Evolutionary conservation across 2,797 vertebrate species (phyloP).

Genomic region (Sebastes cheni): DNA sequence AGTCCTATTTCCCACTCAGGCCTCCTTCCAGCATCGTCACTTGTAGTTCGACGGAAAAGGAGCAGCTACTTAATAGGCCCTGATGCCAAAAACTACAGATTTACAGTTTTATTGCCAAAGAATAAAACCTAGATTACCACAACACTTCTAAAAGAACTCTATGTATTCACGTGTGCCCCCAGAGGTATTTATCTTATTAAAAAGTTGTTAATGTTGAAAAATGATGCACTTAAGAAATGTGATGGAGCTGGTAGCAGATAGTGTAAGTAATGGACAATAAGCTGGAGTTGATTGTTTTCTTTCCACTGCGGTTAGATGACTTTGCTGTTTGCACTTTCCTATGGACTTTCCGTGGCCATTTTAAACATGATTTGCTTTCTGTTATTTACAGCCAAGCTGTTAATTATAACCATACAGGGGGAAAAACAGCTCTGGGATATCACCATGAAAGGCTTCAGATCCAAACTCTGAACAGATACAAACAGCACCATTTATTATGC

Average conservation of each 20-base stretch:
- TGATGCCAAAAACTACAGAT: slow-evolving; percentile 33
- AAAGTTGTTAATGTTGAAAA: not conserved
- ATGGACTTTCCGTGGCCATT: slow-evolving; percentile 32
- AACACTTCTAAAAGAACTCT: slow-evolving; percentile 11
- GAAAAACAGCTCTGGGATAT: slow-evolving; percentile 22
- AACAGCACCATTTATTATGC: slow-evolving; percentile 45
- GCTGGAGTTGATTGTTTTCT: slow-evolving; percentile 14
- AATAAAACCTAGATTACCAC: slow-evolving; percentile 4
- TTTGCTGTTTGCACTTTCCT: slow-evolving; percentile 29
- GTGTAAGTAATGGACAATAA: slow-evolving; percentile 3
- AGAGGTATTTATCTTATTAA: not conserved
- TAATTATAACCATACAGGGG: slow-evolving; percentile 46
- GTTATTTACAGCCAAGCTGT: slow-evolving; percentile 47
- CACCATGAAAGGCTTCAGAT: slow-evolving; percentile 31
- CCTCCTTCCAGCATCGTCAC: slow-evolving; percentile 50
- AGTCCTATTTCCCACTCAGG: slow-evolving; percentile 50
- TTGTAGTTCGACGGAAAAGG: slow-evolving; percentile 32
- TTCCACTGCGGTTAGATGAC: not conserved
- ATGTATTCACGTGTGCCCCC: not conserved
- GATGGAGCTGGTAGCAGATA: not conserved
- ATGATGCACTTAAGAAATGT: not conserved
- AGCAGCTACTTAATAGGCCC: slow-evolving; percentile 30
- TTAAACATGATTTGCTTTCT: slow-evolving; percentile 37
- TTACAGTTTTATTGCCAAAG: not conserved
- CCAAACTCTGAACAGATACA: slow-evolving; percentile 42